A percentile compares a stretch with the other conserved stretches of the same genome.
Evolutionary conservation across 2,113 vertebrate species (phyloP).

Genomic region (sheep (Ovis aries)): ARS-UI_Ramb_v3.0 NC_056055.1:232240501-232241000

Average conservation of each 20-base stretch:
- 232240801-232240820: not conserved
- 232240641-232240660: not conserved
- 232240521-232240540: not conserved
- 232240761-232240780: not conserved
- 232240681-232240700: not conserved
- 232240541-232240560: not conserved
- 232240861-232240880: not conserved
- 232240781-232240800: not conserved
- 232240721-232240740: not conserved
- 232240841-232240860: not conserved
- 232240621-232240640: not conserved
- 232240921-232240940: not conserved
- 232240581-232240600: not conserved
- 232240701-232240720: not conserved
- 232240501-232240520: not conserved
- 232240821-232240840: not conserved
- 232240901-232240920: not conserved
- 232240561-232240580: not conserved
- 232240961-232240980: not conserved
- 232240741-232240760: not conserved
- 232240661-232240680: not conserved
- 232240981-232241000: not conserved
- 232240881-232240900: not conserved
- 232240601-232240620: not conserved
- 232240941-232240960: not conserved